Base-by-base conservation (phyloP, 2,113 vertebrate genomes). In the Heterochromis multidens region DNA sequence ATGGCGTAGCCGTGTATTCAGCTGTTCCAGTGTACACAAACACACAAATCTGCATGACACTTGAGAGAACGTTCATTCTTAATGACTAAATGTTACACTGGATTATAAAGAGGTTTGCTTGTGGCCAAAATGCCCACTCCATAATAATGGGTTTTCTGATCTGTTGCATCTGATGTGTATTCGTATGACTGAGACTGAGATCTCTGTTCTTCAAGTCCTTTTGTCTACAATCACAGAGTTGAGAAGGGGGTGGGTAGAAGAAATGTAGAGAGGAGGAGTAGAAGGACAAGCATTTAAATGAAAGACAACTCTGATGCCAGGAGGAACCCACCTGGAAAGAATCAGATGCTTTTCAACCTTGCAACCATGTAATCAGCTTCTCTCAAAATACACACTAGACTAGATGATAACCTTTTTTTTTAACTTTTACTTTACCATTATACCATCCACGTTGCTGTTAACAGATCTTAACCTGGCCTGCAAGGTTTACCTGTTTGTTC, bases 401-500 rank as follows among this genome's bases (percentile, higher is more conserved):
- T 52, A 60, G 54, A 63, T 54, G 23, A 35, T n/a, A n/a, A 29
- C 67, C 67, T 19, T 31, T n/a, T 74, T 67, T 63, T 70, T 25
- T 31, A 65, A 65, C 35, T 49, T 49, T 74, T 74, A 49, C 5
- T 6, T 27, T 52, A 74, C 11, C 46, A 54, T 33, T 74, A 54
- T 54, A 31, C 5, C 70, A 29, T 33, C 12, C 43, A 23, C 2
- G 9, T 54, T 37, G n/a, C 77, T 72, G 31, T 35, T 56, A 58
- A 25, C 16, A 25, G 27, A 84, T 23, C 46, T 19, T 54, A 74
- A 60, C n/a, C 21, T 23, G 21, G 23, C 13, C 3, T 4, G 9
- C 33, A 7, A 3, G 10, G 10, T 60, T 46, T 95, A 99, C 99
- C 98, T 99, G 99, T 93, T 99, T 99, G 93, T 97, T 99, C 95